Evolutionary conservation across 2,113 vertebrate species (phyloP).

Genomic region (Coptodon rendalli): DNA sequence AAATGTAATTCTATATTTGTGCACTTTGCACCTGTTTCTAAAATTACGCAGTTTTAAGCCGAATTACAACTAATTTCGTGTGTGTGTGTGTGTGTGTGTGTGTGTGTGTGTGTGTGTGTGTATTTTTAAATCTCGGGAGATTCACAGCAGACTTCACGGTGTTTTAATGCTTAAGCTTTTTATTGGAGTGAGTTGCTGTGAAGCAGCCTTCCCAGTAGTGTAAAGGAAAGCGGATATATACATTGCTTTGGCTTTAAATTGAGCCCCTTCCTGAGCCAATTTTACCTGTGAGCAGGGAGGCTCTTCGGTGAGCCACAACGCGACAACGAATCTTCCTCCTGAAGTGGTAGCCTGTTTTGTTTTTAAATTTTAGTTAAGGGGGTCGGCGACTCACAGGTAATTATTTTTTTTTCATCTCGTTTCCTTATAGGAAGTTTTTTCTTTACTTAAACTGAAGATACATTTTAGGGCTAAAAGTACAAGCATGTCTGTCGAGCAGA

Average conservation of each 20-base stretch:
- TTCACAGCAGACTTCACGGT: not conserved
- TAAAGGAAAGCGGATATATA: not conserved
- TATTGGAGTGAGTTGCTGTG: not conserved
- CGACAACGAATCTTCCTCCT: not conserved
- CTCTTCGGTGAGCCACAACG: not conserved
- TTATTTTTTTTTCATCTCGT: not conserved
- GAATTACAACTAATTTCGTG: not conserved
- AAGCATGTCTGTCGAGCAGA: too few relatives aligned
- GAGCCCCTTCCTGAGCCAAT: not conserved
- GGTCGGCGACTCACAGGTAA: not conserved
- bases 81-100: too few relatives aligned
- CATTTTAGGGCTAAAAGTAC: not conserved
- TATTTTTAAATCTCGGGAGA: not conserved
- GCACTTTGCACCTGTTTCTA: not conserved
- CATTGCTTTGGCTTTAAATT: not conserved
- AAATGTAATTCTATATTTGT: not conserved
- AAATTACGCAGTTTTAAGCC: not conserved
- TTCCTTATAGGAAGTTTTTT: not conserved
- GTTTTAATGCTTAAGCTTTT: not conserved
- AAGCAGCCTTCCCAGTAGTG: too few relatives aligned
- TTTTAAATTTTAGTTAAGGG: not conserved
- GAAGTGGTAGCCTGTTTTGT: not conserved
- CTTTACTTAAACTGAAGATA: not conserved
- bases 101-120: too few relatives aligned
- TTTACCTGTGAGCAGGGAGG: not conserved